These are phyloP conservation scores for Odontocerum albicorne DNA, from an alignment of 2,888 invertebrate genomes.

Conservation along the genomic window DNA sequence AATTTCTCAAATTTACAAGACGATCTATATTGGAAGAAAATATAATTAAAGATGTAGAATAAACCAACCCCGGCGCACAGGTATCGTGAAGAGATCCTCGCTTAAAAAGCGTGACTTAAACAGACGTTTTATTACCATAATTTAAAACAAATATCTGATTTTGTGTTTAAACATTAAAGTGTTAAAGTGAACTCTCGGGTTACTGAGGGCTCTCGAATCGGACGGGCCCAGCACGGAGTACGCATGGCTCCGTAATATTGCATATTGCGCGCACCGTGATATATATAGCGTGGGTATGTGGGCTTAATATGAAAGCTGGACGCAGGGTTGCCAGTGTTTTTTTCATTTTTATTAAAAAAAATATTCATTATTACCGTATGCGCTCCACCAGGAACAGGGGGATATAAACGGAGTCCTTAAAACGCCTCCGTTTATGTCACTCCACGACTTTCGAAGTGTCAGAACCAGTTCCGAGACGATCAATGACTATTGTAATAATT, in stretches of 20 bases:
- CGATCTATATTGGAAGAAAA: background rate
- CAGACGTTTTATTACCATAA: slow-evolving; percentile 63
- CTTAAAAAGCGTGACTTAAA: slow-evolving; percentile 55
- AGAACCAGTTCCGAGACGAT: too few species aligned
- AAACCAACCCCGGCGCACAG: slow-evolving; percentile 13
- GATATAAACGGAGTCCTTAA: too few species aligned
- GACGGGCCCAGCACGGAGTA: background rate
- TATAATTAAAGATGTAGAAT: background rate
- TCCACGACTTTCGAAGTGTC: too few species aligned
- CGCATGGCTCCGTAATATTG: too few species aligned
- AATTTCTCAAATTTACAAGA: too few species aligned
- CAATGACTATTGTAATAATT: too few species aligned
- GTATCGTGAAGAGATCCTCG: slow-evolving; percentile 36
- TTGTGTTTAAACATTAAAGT: slow-evolving; percentile 60
- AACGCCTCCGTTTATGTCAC: too few species aligned
- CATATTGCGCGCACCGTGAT: background rate
- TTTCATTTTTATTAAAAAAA: too few species aligned
- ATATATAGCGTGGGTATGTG: background rate
- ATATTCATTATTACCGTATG: too few species aligned
- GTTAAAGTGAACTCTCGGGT: slow-evolving; percentile 48
- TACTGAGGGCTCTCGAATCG: slow-evolving; percentile 29
- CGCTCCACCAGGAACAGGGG: too few species aligned
- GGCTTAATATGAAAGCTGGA: too few species aligned
- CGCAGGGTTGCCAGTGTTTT: too few species aligned
- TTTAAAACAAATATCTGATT: slow-evolving; percentile 64